phyloP scores from a whole-genome alignment of 1,140 invertebrate genomes.

The Drosophila funebris region DNA sequence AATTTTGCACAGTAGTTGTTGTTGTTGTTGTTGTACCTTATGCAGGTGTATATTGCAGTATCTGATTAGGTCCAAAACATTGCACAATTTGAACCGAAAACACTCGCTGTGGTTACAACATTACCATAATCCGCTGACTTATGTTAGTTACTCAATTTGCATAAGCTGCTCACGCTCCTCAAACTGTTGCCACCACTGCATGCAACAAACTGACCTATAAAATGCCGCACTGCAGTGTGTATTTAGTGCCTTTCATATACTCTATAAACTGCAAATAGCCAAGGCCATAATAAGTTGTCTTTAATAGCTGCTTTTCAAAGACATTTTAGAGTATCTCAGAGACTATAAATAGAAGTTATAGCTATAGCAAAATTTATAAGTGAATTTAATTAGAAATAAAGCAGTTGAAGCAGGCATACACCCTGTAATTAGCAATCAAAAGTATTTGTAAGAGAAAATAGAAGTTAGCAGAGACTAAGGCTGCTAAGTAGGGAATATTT shows the following conservation, averaged over 20 bases:
- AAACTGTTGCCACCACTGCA: background rate
- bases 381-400: too few species aligned
- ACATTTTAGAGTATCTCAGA: too few species aligned
- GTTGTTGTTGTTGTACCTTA: too few species aligned
- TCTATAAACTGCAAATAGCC: background rate
- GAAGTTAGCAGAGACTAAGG: too few species aligned
- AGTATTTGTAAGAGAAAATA: too few species aligned
- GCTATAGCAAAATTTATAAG: too few species aligned
- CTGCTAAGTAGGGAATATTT: too few species aligned
- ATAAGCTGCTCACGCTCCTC: slow-evolving; percentile 47
- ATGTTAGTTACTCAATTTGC: slow-evolving; percentile 66
- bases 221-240: slow-evolving; percentile 39
- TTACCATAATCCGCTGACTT: slow-evolving; percentile 75
- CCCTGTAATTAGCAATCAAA: too few species aligned
- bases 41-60: slow-evolving; percentile 25
- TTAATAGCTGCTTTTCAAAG: too few species aligned
- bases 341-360: too few species aligned
- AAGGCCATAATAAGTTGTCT: background rate
- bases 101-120: slow-evolving; percentile 16
- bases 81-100: slow-evolving; percentile 41
- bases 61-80: slow-evolving; percentile 46
- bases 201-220: slow-evolving; percentile 25
- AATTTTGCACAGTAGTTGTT: slow-evolving; percentile 8
- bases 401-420: too few species aligned
- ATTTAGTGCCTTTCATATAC: background rate